Evolutionary conservation across 2,888 invertebrate species (phyloP), one percentile per base, ranked within the genome.

Genomic region (Antheraea yamamai): DNA sequence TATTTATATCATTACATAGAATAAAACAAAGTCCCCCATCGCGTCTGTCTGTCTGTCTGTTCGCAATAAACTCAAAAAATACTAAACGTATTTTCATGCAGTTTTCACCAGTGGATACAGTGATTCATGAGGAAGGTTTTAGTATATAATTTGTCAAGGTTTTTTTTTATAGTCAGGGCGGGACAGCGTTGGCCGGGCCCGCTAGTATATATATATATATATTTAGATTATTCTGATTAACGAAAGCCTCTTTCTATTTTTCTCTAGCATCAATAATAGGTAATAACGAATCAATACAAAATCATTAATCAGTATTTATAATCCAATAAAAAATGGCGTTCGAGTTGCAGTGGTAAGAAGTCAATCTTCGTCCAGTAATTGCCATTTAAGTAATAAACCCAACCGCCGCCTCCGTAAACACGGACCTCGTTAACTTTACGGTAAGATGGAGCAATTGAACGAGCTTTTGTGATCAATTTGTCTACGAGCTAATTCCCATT

Each of bases 351-450:
- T 78, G 73, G 83, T 82, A 76, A 68, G 73, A 73, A 77, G 74
- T 68, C 78, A 79, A 81, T 82, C 78, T 78, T 74, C 73, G 76
- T 47, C 75, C 78, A 80, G 77, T 83, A 82, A 84, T 79, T 78
- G 81, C 72, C 79, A 82, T 80, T 82, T 82, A 81, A 79, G 81
- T 79, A 80, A 82, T 84, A 83, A 84, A 83, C 78, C 79, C 78
- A 76, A 76, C 77, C 77, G 75, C 74, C 79, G 76, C 79, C 75
- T 82, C 75, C 74, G 77, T 80, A 79, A 80, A 82, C 82, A 80
- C 79, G 52, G 30, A 66, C 76, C 79, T 80, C 81, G 81, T 83
- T 82, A 82, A 78, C 77, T 81, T 78, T 76, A 79, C 79, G 71
- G 77, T 76, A 78, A 80, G 78, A 79, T 78, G 77, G 77, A 74